Conservation (phyloP, 1,140 invertebrate species). For the Pseudomyrmex cubaensis region DNA sequence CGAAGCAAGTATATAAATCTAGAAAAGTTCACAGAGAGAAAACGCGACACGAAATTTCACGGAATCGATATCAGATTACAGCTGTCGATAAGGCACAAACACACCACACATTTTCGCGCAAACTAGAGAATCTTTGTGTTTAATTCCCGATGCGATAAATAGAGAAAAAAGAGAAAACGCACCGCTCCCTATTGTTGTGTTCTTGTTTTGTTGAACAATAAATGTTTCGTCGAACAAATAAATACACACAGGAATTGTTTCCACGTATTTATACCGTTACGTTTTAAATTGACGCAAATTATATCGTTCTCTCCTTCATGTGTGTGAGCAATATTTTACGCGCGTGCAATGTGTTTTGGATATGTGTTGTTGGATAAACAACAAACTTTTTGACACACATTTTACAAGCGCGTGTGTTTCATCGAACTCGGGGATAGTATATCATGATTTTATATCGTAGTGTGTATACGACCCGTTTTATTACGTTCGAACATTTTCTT, state of each 20-base stretch:
- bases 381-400: constrained; percentile 23
- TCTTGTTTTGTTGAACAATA: background rate
- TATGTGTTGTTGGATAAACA: constrained; percentile 21
- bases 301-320: background rate
- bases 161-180: constrained; percentile 18
- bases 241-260: constrained; percentile 40
- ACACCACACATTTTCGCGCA: constrained; percentile 48
- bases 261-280: background rate
- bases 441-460: background rate
- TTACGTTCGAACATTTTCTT: constrained; percentile 39
- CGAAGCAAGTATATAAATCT: constrained; percentile 7
- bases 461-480: constrained; percentile 30
- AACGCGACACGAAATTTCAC: background rate
- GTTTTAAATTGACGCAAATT: constrained; percentile 30
- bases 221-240: no score
- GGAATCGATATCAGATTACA: constrained; percentile 46
- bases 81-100: constrained; percentile 39
- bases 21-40: background rate
- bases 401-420: background rate
- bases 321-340: constrained; percentile 24
- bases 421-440: constrained; percentile 22
- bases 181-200: constrained; percentile 16
- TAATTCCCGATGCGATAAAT: constrained; percentile 16
- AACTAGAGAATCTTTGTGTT: constrained; percentile 32
- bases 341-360: background rate